Base-by-base conservation (phyloP, 2,797 vertebrate species). In the Takifugu ocellatus region DNA sequence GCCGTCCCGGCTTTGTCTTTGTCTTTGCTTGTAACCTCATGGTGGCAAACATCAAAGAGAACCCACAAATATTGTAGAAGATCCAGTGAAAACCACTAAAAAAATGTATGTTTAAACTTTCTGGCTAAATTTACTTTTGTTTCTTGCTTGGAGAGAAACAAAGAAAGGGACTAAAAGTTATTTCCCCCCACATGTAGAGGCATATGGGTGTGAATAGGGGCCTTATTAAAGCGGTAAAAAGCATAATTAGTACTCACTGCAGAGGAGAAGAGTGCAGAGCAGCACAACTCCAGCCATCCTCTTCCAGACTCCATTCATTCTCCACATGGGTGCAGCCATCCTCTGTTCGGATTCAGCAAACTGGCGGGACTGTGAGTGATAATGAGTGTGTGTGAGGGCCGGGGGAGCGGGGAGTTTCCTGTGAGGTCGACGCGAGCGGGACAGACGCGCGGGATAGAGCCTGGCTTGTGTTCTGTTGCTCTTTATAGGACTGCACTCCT, bases 391-490 rank as follows among this genome's bases (percentile, higher is more conserved):
- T 44, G 60, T 69, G 47, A 11, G 17, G 42, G 68, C 24, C 12
- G 55, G 56, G 70, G 74, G 68, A 76, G 77, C 54, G 31, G 62
- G 68, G 79, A 72, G 67, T 89, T 90, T 90, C 87, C 87, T 88
- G 86, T 85, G 83, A 80, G 81, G 82, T 80, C 77, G 81, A 66
- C 66, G 82, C 59, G 81, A 83, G 78, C 61, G 51, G 82, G 86
- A 88, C 83, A 82, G 83, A 82, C 67, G 36, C 74, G 81, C 80
- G 79, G 85, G 90, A 91, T 90, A 85, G 87, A 89, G 88, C 75
- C 71, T 63, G 82, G 78, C 74, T 84, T 88, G 85, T 89, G 82
- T 82, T 85, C 76, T 54, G 59, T 53, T 74, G 79, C 79, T 79
- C 85, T 92, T 91, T 92, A 91, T 92, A 92, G 47, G 59, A 76